Evolutionary conservation across 2,888 invertebrate species (phyloP).

Genomic region (Scelioninae gen. 1): DNA sequence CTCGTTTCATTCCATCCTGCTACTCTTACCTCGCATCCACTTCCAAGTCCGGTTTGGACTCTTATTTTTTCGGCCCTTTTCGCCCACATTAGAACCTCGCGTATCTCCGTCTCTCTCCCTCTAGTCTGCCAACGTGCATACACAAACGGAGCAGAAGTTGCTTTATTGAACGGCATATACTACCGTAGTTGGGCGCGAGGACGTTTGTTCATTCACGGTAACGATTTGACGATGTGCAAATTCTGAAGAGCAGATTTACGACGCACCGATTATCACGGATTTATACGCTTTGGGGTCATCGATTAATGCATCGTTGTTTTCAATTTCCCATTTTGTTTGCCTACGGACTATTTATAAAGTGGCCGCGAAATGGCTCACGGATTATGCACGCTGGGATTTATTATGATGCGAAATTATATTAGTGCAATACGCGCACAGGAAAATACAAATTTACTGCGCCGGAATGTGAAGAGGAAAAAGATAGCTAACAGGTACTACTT

Average conservation of each 20-base stretch:
- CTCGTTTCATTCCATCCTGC: not conserved
- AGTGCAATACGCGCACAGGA: slow-evolving; percentile 21
- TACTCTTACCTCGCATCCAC: not conserved
- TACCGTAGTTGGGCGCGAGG: slow-evolving; percentile 52
- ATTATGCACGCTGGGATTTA: slow-evolving; percentile 16
- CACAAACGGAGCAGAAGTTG: slow-evolving; percentile 53
- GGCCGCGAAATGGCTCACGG: not conserved
- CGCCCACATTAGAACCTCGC: slow-evolving; percentile 66
- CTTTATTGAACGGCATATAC: slow-evolving; percentile 52
- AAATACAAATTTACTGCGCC: slow-evolving; percentile 25
- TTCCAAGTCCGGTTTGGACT: slow-evolving; percentile 74
- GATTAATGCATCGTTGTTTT: too few relatives aligned
- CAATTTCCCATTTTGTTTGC: slow-evolving; percentile 17
- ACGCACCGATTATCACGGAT: too few relatives aligned
- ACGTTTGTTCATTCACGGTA: slow-evolving; percentile 18
- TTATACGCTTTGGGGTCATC: not conserved
- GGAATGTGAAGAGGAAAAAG: slow-evolving; percentile 52
- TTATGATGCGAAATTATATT: slow-evolving; percentile 33
- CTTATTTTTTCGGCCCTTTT: slow-evolving; percentile 69
- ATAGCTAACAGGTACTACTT: slow-evolving; percentile 76
- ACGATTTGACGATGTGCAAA: slow-evolving; percentile 32
- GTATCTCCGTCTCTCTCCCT: too few relatives aligned
- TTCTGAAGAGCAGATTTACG: not conserved
- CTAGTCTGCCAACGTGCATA: too few relatives aligned
- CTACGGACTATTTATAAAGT: not conserved